These are phyloP conservation scores for Leptopilina clavipes DNA, from an alignment of 1,140 invertebrate genomes.

Conservation along the genomic window DNA sequence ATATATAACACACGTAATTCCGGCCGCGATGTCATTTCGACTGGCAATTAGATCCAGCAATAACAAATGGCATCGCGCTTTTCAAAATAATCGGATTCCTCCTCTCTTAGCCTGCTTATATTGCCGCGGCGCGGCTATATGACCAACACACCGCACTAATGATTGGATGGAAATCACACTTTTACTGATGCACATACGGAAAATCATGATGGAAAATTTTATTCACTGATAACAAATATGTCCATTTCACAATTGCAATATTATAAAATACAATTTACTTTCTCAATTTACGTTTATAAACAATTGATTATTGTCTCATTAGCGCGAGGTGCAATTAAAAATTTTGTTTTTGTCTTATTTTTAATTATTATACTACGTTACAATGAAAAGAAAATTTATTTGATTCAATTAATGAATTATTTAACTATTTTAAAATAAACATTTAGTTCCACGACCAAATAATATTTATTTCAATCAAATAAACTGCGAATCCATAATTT, in stretches of 20 bases:
- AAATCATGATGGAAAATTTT: slow-evolving; percentile 5
- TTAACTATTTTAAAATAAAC: too few species aligned
- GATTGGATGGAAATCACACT: slow-evolving; percentile 29
- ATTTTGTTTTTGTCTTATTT: too few species aligned
- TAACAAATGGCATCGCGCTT: slow-evolving; percentile 53
- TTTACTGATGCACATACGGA: slow-evolving; percentile 15
- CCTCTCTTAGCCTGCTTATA: slow-evolving; percentile 6
- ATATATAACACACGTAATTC: slow-evolving; percentile 57
- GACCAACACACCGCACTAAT: not conserved
- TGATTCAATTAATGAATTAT: too few species aligned
- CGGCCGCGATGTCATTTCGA: slow-evolving; percentile 62
- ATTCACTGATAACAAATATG: not conserved
- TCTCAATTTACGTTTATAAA: too few species aligned
- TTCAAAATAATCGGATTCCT: slow-evolving; percentile 53
- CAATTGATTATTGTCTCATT: too few species aligned
- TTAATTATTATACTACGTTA: too few species aligned
- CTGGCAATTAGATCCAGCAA: slow-evolving; percentile 65
- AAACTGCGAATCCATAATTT: too few species aligned
- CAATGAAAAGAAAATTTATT: too few species aligned
- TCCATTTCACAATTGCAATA: not conserved
- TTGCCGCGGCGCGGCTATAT: not conserved
- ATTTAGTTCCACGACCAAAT: too few species aligned
- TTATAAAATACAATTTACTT: not conserved
- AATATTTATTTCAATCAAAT: too few species aligned
- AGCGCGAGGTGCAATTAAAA: too few species aligned